Base-by-base conservation (phyloP, 2,797 vertebrate genomes). In the Sebastes hubbsi region DNA sequence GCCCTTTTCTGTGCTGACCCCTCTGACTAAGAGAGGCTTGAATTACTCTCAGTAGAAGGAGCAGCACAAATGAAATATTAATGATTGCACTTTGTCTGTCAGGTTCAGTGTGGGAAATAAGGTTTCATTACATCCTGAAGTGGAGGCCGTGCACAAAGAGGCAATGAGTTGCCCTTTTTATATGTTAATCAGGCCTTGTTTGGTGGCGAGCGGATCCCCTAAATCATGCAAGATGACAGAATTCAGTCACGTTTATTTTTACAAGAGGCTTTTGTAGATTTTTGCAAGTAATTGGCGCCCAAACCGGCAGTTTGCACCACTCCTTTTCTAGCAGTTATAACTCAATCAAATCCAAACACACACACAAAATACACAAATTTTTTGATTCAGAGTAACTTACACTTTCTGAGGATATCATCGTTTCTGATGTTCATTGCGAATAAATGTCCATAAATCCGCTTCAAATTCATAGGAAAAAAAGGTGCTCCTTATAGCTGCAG, bases 51-150 rank as follows among this genome's bases (percentile, higher is more conserved):
- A 38, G 76, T 11, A 24, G 80, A 79, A 77, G 46, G 56, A 78
- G 69, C 30, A 1, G 49, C 14, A 64, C 77, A 80, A 83, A 80
- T 82, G 32, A 88, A 90, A 88, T 76, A 81, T 87, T 85, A 77
- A 58, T 82, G 74, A 82, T 80, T 90, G 84, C 59, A 72, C 78
- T 90, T 81, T 76, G 55, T 71, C 65, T 80, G 73, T 77, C 72
- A 58, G 75, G 59, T 78, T 80, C 70, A 68, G 67, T 24, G 65
- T 71, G 73, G 56, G 65, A 79, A 82, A 65, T 13, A 71, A 77
- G 73, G 60, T 77, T 69, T 90, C 55, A 82, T 83, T 87, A 70
- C 14, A 55, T 69, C 58, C 71, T 77, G 30, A 72, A 83, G 84
- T n/a, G 65, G 63, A 49, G 29, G 38, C 8, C 42, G 66, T 25